Evolutionary conservation across 1,140 invertebrate species (phyloP), one percentile per base, ranked within the genome.

Genomic region (Trichonephila inaurata): DNA sequence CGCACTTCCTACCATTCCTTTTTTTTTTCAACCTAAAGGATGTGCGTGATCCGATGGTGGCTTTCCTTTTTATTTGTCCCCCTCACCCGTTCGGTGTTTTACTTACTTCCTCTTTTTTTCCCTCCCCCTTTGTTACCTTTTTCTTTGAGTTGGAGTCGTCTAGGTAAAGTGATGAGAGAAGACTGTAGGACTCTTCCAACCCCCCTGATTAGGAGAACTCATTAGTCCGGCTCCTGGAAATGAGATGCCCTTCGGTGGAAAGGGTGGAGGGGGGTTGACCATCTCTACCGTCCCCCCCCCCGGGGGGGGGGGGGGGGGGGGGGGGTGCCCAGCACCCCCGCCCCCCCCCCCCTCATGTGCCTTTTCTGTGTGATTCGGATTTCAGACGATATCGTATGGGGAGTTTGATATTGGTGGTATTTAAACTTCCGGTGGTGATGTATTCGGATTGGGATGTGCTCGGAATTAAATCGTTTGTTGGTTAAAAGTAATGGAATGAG

Each of bases 1-100:
- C 62, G 10, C 14, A 33, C 62, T n/a, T 51, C 19, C 81, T 69
- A 58, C 51, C 58, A 92, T 24, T 14, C 33, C 12, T 19, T 18
- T 24, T 92, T 69, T 87, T 87, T 64, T 28, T 86, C 40, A 51
- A 10, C 51, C 51, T 19, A 92, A 87, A 86, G 83, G 82, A 87
- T 92, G 91, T 83, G 91, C 91, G 91, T 86, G 91, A 85, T 92
- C 28, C 61, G 72, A 77, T 77, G 72, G 33, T 77, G 72, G 28
- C 28, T 77, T 40, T 77, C 62, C 69, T 81, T 91, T 82, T 62
- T 91, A 44, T 51, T 91, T 82, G 24, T 82, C 21, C n/a, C 64
- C 66, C 81, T 44, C 77, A 85, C 82, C 61, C 40, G 72, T 62
- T 86, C 62, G n/a, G 16, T 86, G 82, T 33, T 86, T 72, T 72